These are phyloP conservation scores for Drosophila melanogaster DNA, from an alignment of 1,140 invertebrate genomes.

Conservation along the genomic window Release_6_plus_ISO1_MT NT_033777.3:5500501-5501000, in stretches of 20 bases:
- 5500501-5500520: conserved; percentile 40
- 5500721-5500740: background rate
- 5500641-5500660: conserved; percentile 25
- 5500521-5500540: conserved; percentile 67
- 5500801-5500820: no score
- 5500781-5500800: no score
- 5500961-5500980: conserved; percentile 19
- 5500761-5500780: no score
- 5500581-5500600: conserved; percentile 48
- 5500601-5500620: conserved; percentile 11
- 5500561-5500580: conserved; percentile 22
- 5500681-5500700: conserved; percentile 11
- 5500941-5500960: conserved; percentile 13
- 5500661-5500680: conserved; percentile 10
- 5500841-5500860: conserved; percentile 3
- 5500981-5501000: conserved; percentile 24
- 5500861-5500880: conserved; percentile 6
- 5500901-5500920: background rate
- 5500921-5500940: background rate
- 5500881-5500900: background rate
- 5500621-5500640: conserved; percentile 32
- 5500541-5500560: conserved; percentile 57
- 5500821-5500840: no score
- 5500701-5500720: conserved; percentile 9
- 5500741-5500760: background rate